A percentile compares a stretch with the other conserved stretches of the same genome.
Evolutionary conservation across 2,797 vertebrate species (phyloP).

Genomic region (Pipistrellus pipistrellus): DNA sequence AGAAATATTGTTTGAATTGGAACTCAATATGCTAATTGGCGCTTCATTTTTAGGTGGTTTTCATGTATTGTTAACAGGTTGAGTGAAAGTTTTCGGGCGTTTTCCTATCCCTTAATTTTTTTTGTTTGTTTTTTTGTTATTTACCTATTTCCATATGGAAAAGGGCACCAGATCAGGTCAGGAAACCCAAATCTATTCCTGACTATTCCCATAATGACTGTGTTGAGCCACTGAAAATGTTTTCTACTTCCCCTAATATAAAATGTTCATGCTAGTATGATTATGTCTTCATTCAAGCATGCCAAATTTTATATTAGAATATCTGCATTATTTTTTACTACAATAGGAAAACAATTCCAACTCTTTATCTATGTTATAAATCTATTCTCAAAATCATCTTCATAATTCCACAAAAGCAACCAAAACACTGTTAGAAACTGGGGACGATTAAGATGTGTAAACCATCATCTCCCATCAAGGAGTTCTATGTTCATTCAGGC

Average conservation of each 20-base stretch:
- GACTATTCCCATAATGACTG: neutral
- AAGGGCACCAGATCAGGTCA: neutral
- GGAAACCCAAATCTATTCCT: neutral
- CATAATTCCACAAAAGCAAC: neutral
- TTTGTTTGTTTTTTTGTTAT: neutral
- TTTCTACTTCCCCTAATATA: neutral
- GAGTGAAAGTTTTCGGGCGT: neutral
- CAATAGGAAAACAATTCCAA: conserved; percentile 30
- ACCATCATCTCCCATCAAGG: neutral
- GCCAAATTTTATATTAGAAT: neutral
- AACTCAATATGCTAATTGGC: neutral
- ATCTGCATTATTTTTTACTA: conserved; percentile 21
- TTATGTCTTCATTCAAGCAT: neutral
- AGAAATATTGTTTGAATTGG: conserved; percentile 14
- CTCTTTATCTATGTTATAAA: conserved; percentile 5
- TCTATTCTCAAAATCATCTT: neutral
- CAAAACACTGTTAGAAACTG: neutral
- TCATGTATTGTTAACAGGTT: neutral
- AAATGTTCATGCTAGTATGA: neutral
- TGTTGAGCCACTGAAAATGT: neutral
- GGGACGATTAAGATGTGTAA: neutral
- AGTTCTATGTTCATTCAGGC: neutral
- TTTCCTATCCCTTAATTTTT: neutral
- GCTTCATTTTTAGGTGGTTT: neutral
- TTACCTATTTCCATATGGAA: neutral